A percentile compares a stretch with the other conserved stretches of the same genome.
Conservation (phyloP, 2,888 invertebrate genomes). For the Macroteleia sp. region DNA sequence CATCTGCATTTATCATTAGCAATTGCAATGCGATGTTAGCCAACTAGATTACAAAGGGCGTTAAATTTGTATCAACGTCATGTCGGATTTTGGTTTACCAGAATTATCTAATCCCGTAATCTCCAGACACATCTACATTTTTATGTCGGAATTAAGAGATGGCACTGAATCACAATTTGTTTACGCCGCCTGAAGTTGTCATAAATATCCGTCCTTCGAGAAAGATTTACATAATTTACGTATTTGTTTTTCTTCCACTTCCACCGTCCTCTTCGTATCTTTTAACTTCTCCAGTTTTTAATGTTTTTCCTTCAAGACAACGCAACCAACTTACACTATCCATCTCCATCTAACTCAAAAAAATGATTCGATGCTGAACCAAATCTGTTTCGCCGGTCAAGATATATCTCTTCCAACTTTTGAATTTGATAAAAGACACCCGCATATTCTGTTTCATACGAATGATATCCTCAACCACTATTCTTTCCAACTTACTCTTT, state of each 20-base stretch:
- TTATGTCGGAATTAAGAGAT: background rate
- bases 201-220: background rate
- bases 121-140: background rate
- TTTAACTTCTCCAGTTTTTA: too few relatives aligned
- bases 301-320: too few relatives aligned
- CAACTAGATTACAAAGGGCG: conserved; percentile 1
- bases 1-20: conserved; percentile 5
- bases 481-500: too few relatives aligned
- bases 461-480: too few relatives aligned
- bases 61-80: conserved; percentile 11
- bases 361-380: too few relatives aligned
- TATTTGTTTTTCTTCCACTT: background rate
- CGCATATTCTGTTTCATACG: too few relatives aligned
- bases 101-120: background rate
- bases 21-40: conserved; percentile 3
- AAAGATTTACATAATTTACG: background rate
- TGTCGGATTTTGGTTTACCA: background rate
- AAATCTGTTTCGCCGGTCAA: too few relatives aligned
- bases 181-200: background rate
- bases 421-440: too few relatives aligned
- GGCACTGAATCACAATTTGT: background rate
- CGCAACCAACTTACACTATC: too few relatives aligned
- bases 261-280: too few relatives aligned
- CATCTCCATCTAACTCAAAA: too few relatives aligned
- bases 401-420: too few relatives aligned